Evolutionary conservation across 2,113 vertebrate genomes (phyloP).

Genomic region (Clarias batrachus): DNA sequence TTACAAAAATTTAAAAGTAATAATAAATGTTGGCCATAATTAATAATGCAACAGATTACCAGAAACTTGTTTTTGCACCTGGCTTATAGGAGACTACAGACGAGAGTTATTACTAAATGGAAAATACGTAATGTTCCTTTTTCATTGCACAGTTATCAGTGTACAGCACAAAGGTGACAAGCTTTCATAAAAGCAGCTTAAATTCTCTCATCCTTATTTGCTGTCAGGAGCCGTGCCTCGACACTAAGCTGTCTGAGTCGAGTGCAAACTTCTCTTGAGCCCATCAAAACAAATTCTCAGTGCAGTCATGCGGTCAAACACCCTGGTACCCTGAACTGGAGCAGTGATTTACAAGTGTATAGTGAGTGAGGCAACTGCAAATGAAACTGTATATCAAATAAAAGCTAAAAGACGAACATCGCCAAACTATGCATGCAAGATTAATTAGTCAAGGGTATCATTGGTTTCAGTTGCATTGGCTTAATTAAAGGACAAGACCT

Average conservation of each 20-base stretch:
- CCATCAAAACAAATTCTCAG: conserved; percentile 3
- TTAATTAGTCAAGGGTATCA: background rate
- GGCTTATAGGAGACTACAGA: background rate
- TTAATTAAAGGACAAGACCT: background rate
- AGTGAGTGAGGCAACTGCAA: background rate
- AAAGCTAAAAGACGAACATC: background rate
- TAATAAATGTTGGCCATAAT: background rate
- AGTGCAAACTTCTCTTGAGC: background rate
- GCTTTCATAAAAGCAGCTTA: conserved; percentile 3
- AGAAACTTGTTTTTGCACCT: background rate
- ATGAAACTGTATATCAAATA: background rate
- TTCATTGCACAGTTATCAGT: background rate
- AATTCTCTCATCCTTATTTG: background rate
- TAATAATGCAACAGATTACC: background rate
- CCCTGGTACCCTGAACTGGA: background rate
- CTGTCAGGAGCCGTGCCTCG: background rate
- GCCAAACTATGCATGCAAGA: background rate
- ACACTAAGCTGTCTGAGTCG: background rate
- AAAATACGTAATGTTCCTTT: background rate
- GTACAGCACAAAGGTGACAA: background rate
- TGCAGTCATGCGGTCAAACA: background rate
- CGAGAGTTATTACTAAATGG: background rate
- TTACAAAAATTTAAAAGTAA: background rate
- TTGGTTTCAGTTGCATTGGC: background rate
- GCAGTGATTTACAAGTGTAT: background rate